A percentile compares a stretch with the other conserved stretches of the same genome.
Evolutionary conservation across 2,797 vertebrate species (phyloP).

Genomic region (Gymnoscopelus braueri): DNA sequence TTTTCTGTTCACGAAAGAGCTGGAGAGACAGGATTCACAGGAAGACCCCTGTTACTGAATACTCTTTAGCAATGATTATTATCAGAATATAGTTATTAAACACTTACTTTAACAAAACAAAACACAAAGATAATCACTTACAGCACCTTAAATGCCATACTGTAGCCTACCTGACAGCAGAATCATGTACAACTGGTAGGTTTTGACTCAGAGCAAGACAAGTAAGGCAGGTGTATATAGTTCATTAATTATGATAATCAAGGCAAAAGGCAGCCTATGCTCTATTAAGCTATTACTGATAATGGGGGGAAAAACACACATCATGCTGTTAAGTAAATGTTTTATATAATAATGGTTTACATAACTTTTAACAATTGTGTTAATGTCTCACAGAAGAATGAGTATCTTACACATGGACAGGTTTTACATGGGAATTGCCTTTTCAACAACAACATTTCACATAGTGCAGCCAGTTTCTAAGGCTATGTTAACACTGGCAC

Average conservation of each 20-base stretch:
- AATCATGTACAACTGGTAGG: no score
- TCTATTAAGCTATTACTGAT: not conserved
- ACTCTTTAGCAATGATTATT: no score
- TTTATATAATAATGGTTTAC: constrained; percentile 74
- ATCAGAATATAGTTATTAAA: no score
- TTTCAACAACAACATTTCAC: constrained; percentile 54
- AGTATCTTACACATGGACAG: constrained; percentile 64
- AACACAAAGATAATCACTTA: no score
- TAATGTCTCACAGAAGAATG: constrained; percentile 63
- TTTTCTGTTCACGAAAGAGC: no score
- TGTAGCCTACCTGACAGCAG: no score
- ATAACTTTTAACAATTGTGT: constrained; percentile 57
- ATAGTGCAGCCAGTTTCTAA: constrained; percentile 66
- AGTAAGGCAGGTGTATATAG: constrained; percentile 47
- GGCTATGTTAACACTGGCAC: constrained; percentile 38
- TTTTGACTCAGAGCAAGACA: no score
- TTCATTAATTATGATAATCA: constrained; percentile 21
- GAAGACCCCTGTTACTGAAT: no score
- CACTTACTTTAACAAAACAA: no score
- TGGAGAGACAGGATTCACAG: no score
- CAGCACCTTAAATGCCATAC: no score
- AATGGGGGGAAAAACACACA: constrained; percentile 27
- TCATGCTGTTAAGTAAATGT: constrained; percentile 61
- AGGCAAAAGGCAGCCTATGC: not conserved
- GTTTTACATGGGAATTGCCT: constrained; percentile 58